phyloP scores from a whole-genome alignment of 1,140 invertebrate genomes.

The Drosophila pruinosa region DNA sequence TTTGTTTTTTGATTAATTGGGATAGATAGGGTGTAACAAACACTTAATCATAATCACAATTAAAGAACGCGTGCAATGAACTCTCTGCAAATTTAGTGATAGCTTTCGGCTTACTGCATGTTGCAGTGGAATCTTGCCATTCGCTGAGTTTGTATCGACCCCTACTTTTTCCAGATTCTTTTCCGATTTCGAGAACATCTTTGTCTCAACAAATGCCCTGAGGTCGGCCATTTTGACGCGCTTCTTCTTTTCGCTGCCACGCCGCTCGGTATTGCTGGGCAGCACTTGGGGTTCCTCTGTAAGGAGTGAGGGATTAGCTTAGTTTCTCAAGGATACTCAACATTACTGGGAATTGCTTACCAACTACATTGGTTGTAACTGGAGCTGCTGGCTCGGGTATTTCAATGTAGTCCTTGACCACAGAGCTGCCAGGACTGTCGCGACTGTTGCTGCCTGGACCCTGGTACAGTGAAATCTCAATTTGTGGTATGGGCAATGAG shows the following conservation, averaged over 20 bases:
- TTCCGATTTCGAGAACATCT: conserved; percentile 94
- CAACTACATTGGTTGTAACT: conserved; percentile 54
- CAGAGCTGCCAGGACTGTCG: conserved; percentile 83
- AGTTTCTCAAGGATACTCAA: too few relatives aligned
- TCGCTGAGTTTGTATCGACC: conserved; percentile 87
- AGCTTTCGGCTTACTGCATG: conserved; percentile 80
- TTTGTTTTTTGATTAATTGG: conserved; percentile 4
- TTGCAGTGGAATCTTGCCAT: conserved; percentile 82
- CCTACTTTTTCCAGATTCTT: conserved; percentile 95
- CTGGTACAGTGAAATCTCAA: conserved; percentile 93
- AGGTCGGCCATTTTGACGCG: conserved; percentile 95
- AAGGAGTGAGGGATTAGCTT: too few relatives aligned
- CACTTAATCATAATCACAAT: conserved; percentile 38
- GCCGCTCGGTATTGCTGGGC: conserved; percentile 84
- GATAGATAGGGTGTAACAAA: conserved; percentile 11
- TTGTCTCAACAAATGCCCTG: conserved; percentile 94
- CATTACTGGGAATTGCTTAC: too few relatives aligned
- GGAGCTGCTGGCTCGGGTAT: conserved; percentile 85
- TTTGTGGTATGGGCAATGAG: conserved; percentile 96
- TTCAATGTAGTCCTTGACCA: conserved; percentile 89
- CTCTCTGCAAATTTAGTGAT: conserved; percentile 34
- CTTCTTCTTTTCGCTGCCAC: conserved; percentile 92
- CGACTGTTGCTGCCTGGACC: conserved; percentile 88
- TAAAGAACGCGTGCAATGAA: conserved; percentile 40
- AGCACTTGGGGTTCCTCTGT: conserved; percentile 84